Conservation (phyloP, 2,797 vertebrate genomes). For the Squalus acanthias region DNA sequence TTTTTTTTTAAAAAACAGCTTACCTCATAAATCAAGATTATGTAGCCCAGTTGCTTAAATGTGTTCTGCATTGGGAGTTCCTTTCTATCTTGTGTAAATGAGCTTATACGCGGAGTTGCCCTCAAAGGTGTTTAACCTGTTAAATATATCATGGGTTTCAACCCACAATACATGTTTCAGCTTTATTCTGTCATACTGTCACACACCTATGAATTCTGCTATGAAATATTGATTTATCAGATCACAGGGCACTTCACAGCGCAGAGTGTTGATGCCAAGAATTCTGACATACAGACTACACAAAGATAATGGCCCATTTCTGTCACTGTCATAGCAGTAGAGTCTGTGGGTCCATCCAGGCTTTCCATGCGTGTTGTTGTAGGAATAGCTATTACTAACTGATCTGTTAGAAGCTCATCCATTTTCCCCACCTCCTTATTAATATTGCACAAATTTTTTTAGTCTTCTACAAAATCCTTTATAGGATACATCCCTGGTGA, state of each 20-base stretch:
- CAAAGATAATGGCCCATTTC: conserved; percentile 39
- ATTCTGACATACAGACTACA: conserved; percentile 40
- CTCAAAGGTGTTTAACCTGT: conserved; percentile 30
- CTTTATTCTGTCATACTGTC: conserved; percentile 32
- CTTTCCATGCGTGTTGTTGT: not conserved
- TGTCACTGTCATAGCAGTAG: conserved; percentile 39
- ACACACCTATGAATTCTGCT: conserved; percentile 31
- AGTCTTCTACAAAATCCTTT: not conserved
- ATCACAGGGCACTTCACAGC: conserved; percentile 38
- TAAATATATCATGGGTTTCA: conserved; percentile 27
- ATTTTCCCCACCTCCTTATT: not conserved
- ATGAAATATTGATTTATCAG: conserved; percentile 39
- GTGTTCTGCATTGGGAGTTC: not conserved
- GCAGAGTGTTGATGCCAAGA: conserved; percentile 38
- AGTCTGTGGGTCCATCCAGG: not conserved
- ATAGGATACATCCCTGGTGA: not conserved
- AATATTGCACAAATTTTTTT: not conserved
- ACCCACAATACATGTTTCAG: conserved; percentile 25
- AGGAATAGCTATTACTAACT: not conserved
- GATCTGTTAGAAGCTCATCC: conserved; percentile 17
- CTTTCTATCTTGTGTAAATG: conserved; percentile 22
- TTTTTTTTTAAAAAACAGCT: not conserved
- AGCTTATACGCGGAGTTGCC: not conserved
- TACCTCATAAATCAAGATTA: conserved; percentile 34
- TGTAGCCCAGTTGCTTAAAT: not conserved